Base-by-base conservation (phyloP, 2,113 vertebrate genomes). In the Prochilodus magdalenae region DNA sequence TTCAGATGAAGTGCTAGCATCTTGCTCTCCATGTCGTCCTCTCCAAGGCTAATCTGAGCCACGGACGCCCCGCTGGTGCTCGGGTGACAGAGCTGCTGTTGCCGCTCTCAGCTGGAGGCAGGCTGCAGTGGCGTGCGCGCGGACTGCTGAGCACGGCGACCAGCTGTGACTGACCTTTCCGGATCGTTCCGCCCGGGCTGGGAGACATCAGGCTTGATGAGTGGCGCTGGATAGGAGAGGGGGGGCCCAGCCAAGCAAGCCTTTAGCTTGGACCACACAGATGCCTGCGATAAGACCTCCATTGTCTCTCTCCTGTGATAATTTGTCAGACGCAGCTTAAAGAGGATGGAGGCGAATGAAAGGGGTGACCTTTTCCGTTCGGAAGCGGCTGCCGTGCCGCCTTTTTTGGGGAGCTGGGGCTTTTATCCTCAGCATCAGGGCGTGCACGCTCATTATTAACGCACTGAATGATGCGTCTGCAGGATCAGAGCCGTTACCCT, bases 101-200 rank as follows among this genome's bases (percentile, higher is more conserved):
- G 57, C 69, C 30, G 57, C 15, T 65, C 75, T 60, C 87, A 75
- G 86, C 51, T 78, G 87, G 87, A 81, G 88, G 79, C 74, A 63
- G 79, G 76, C 62, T 75, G 70, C 79, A 72, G 69, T 36, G 53
- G 47, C 74, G 53, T 66, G 73, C 71, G 77, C 75, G 73, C 75
- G 70, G 81, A 86, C 85, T 82, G 87, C 87, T 80, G 78, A 55
- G 82, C 60, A 81, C 27, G 47, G 44, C 70, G 77, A 86, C 85
- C 86, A 86, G 83, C 87, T 89, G 90, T 85, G 85, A 89, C 40
- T 90, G 88, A 91, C 91, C 91, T 92, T 91, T 90, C 83, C 53
- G 36, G 71, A 87, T 88, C 85, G 80, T 88, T 90, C 88, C 57
- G 72, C 71, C 67, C 76, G 65, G 83, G 72, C 53, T 80, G 47